These are phyloP conservation scores for Zonotrichia albicollis DNA, from an alignment of 2,797 vertebrate species.

Conservation along the genomic window DNA sequence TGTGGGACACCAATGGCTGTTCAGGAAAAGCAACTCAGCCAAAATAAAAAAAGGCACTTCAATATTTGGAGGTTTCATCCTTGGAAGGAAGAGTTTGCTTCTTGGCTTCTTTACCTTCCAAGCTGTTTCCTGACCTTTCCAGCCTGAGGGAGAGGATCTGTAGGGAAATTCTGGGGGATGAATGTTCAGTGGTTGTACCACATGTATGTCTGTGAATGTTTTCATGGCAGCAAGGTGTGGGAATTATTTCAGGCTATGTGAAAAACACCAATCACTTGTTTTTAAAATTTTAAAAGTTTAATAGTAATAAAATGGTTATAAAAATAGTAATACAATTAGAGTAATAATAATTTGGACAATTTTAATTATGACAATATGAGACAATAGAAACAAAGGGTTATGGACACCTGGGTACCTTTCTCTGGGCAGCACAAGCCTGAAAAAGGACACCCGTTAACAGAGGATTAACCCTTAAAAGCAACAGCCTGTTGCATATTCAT, in stretches of 20 bases:
- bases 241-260: neutral
- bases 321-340: no score
- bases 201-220: neutral
- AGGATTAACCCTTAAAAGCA: no score
- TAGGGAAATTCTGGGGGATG: neutral
- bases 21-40: neutral
- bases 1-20: constrained; percentile 6
- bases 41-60: neutral
- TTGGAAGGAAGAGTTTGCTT: neutral
- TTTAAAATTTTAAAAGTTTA: no score
- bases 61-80: neutral
- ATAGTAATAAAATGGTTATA: no score
- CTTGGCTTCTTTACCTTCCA: neutral
- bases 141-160: neutral
- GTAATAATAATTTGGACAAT: no score
- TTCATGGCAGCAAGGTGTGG: neutral
- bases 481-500: no score
- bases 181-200: neutral
- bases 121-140: neutral
- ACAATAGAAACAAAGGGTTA: no score
- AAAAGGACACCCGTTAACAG: no score
- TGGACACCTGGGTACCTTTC: no score
- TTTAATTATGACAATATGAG: no score
- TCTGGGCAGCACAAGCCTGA: no score
- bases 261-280: no score